Conservation (phyloP, 2,113 vertebrate species). For the Rutilus rutilus region DNA sequence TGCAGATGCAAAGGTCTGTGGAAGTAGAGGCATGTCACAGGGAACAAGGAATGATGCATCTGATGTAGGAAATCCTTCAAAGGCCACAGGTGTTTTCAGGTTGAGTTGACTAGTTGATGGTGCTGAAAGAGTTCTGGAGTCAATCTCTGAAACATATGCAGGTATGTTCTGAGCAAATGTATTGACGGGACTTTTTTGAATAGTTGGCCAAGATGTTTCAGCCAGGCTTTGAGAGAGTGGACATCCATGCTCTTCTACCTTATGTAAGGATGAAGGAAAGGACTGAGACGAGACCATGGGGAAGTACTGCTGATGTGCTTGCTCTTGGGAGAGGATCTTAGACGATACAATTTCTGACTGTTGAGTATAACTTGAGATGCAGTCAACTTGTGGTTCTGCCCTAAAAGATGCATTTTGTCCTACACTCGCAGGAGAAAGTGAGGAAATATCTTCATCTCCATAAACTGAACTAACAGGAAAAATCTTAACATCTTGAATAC, state of each 20-base stretch:
- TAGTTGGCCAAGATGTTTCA: conserved; percentile 19
- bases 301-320: conserved; percentile 13
- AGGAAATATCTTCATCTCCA: background rate
- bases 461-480: conserved; percentile 27
- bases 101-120: background rate
- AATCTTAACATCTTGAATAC: conserved; percentile 28
- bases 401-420: background rate
- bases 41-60: background rate
- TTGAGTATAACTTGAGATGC: background rate
- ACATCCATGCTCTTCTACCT: background rate
- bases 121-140: background rate
- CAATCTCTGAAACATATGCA: conserved; percentile 16
- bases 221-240: background rate
- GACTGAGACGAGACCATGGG: conserved; percentile 11
- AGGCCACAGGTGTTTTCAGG: background rate
- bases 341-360: background rate
- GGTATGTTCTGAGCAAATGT: conserved; percentile 43
- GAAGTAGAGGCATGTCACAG: background rate
- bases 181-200: conserved; percentile 9
- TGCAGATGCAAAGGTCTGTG: conserved; percentile 10
- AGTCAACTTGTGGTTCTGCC: background rate
- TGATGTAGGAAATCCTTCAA: background rate
- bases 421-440: background rate
- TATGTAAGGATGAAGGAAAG: background rate
- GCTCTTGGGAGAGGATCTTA: conserved; percentile 14